Evolutionary conservation across 2,797 vertebrate species (phyloP), one percentile per base, ranked within the genome.

Genomic region (Gallinago nigripennis): DNA sequence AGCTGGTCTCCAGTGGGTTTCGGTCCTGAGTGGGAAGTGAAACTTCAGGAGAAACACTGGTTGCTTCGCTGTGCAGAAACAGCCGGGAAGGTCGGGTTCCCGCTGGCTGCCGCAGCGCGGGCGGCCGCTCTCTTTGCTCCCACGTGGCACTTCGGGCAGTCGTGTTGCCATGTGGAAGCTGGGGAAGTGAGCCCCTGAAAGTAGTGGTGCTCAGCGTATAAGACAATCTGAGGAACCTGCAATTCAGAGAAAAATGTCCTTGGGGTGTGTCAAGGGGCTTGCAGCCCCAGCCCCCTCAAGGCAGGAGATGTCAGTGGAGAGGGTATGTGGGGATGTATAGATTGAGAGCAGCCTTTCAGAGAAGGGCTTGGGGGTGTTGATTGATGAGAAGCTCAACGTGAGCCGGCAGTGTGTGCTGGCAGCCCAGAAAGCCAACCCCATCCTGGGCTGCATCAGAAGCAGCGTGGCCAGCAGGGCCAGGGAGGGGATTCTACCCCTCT

Each of bases 1-100:
- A 2, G 46, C 31, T 3, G 0, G 41, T 73, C 75, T 88, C 82
- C 80, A 43, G 2, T 48, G 71, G 23, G 28, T 79, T 85, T 83
- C 6, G 4, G 58, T 84, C 65, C 82, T 12, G 13, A 81, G 16
- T 33, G 83, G 73, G 96, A 96, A 96, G 68, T 95, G 94, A 95
- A 95, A 96, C 80, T 90, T 91, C 11, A 78, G 87, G 94, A 92
- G 63, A 65, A 88, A 35, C 70, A 70, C 85, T 75, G 73, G 4
- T 70, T 79, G 30, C 35, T 93, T 86, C 35, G 78, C 60, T 56
- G 33, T 51, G 71, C 82, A 86, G 85, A 86, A 94, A 35, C 31
- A 2, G 4, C 58, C 0, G 0, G 70, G 91, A 89, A 70, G 51
- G 31, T 73, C 0, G 1, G 28, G 41, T 33, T 76, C 43, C 50